Base-by-base conservation (phyloP, 1,140 invertebrate species). In the Teleogryllus occipitalis region DNA sequence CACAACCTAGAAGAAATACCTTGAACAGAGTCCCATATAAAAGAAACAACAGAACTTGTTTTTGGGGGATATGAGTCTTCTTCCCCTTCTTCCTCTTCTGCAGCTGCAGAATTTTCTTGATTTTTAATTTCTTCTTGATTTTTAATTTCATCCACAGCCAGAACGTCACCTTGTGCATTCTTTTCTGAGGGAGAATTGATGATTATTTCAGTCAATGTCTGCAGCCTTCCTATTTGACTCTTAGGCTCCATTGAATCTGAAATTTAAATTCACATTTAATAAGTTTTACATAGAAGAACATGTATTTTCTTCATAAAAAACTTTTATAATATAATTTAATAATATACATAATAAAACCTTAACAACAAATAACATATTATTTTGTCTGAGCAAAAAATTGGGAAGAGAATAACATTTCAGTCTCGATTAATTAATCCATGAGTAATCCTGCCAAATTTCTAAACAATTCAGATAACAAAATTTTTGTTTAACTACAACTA, bases 171-270 rank as follows among this genome's bases (percentile, higher is more conserved):
- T 14, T 14, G n/a, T 14, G 46, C 49, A 47, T 27, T 1, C 0
- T 15, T 39, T 7, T 21, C 15, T 8, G 8, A 46, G 8, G 79
- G 76, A 27, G 79, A 49, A 39, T 74, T 21, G 14, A 80, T 47
- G 8, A 77, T 48, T 8, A 80, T 48, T n/a, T 80, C 79, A 46
- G 79, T 54, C 8, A 77, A 72, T 0, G 79, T 74, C 21, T 80
- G 47, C 79, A 80, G 46, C 7, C 76, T 22, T 7, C 79, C 79
- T 27, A 76, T 47, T 77, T n/a, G 22, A 77, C 12, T 48, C 18
- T 72, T 54, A 65, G 79, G 75, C 7, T 80, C 75, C 7, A 80
- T 7, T 27, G 22, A 48, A 74, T 80, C 79, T 80, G 75, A 77
- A 77, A 80, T 2, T 39, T 75, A 73, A 8, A 78, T 27, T 48